phyloP scores from a whole-genome alignment of 2,888 invertebrate genomes.

The Hypena proboscidalis region DNA sequence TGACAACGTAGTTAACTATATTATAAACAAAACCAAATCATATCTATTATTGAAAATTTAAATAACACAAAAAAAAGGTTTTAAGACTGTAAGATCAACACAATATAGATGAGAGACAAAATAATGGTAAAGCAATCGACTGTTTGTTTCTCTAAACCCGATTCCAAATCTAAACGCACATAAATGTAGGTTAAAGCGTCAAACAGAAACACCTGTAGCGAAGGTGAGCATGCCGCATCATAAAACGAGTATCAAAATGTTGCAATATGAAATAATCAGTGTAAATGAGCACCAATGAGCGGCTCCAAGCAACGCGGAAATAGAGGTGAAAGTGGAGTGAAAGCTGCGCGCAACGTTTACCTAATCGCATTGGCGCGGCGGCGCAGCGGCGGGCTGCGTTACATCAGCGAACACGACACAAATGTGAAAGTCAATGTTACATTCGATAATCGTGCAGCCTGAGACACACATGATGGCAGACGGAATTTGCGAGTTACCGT shows the following conservation, averaged over 20 bases:
- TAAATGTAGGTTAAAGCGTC: not conserved
- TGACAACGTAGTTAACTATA: not conserved
- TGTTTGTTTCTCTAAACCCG: too few species aligned
- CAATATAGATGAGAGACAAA: too few species aligned
- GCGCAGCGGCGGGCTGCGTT: slow-evolving; percentile 52
- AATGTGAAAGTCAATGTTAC: slow-evolving; percentile 84
- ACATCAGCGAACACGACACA: slow-evolving; percentile 66
- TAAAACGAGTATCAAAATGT: slow-evolving; percentile 28
- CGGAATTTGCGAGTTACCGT: slow-evolving; percentile 35
- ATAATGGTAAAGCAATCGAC: too few species aligned
- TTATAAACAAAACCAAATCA: too few species aligned
- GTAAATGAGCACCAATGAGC: slow-evolving; percentile 52
- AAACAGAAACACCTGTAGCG: slow-evolving; percentile 7
- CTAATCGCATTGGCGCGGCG: slow-evolving; percentile 64
- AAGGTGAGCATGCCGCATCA: slow-evolving; percentile 12
- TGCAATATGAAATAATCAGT: slow-evolving; percentile 46
- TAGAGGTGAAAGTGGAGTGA: slow-evolving; percentile 81
- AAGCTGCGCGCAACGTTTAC: slow-evolving; percentile 81
- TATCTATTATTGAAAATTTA: too few species aligned
- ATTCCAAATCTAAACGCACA: not conserved
- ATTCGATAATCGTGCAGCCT: slow-evolving; percentile 60
- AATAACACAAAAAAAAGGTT: too few species aligned
- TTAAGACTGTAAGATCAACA: too few species aligned
- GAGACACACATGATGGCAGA: slow-evolving; percentile 42
- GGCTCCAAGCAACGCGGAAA: slow-evolving; percentile 72